Evolutionary conservation across 2,888 invertebrate genomes (phyloP).

Genomic region (Drosophila paramelanica): DNA sequence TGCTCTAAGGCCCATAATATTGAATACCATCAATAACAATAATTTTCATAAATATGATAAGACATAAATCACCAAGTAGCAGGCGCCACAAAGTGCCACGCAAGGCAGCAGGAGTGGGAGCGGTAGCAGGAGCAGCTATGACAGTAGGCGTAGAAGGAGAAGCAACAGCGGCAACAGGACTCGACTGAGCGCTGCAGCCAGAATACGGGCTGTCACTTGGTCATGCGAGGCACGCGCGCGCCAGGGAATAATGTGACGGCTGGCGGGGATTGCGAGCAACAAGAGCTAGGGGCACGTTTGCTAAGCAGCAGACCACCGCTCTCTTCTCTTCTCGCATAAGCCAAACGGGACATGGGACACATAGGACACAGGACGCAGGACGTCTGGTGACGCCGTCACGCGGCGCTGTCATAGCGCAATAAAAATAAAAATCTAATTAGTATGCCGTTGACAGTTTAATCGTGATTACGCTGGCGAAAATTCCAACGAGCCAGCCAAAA

Average conservation of each 20-base stretch:
- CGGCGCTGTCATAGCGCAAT: constrained; percentile 79
- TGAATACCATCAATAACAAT: constrained; percentile 80
- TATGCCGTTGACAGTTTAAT: constrained; percentile 85
- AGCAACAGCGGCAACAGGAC: constrained; percentile 6
- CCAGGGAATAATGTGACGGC: constrained; percentile 36
- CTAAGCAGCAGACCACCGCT: constrained; percentile 41
- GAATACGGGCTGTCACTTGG: constrained; percentile 45
- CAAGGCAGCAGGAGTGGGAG: constrained; percentile 19
- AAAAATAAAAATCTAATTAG: constrained; percentile 85
- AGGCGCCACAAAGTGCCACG: constrained; percentile 69
- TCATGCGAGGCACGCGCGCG: constrained; percentile 71
- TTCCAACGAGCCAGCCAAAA: constrained; percentile 61
- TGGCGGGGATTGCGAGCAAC: constrained; percentile 19
- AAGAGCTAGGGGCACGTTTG: constrained; percentile 20
- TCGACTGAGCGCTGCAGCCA: constrained; percentile 1
- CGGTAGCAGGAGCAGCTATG: not conserved
- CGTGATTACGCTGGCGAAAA: constrained; percentile 84
- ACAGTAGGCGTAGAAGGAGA: constrained; percentile 4
- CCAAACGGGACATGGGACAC: constrained; percentile 2
- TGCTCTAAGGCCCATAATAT: constrained; percentile 50
- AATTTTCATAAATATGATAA: constrained; percentile 82
- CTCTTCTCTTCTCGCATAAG: not conserved
- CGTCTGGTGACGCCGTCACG: constrained; percentile 67
- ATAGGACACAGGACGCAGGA: constrained; percentile 27
- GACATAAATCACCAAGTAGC: constrained; percentile 80